Conservation (phyloP, 2,113 vertebrate genomes). For the Albula goreensis region DNA sequence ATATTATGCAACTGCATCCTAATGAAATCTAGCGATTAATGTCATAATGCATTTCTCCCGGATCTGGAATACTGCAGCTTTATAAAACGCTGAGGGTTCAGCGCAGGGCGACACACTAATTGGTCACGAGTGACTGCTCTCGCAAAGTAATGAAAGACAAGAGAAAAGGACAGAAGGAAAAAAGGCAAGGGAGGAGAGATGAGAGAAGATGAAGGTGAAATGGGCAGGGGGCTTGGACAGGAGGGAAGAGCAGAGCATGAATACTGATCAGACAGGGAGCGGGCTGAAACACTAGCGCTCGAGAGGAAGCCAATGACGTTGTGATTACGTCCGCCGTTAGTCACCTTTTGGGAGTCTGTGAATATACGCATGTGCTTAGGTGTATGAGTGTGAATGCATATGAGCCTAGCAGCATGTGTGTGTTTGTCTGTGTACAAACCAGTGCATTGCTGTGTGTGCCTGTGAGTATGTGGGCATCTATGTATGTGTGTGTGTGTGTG, state of each 20-base stretch:
- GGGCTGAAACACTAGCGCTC: not conserved
- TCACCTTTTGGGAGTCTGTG: not conserved
- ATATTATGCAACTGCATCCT: not conserved
- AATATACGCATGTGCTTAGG: too few relatives aligned
- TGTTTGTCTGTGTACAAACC: too few relatives aligned
- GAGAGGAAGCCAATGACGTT: not conserved
- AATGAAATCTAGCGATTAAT: not conserved
- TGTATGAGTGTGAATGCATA: not conserved
- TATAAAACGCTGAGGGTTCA: not conserved
- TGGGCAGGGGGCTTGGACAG: not conserved
- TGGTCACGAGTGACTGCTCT: not conserved
- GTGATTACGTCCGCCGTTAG: not conserved
- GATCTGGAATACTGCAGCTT: not conserved
- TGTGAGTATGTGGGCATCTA: too few relatives aligned
- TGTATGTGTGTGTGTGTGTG: too few relatives aligned
- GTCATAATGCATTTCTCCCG: not conserved
- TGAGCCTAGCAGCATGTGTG: too few relatives aligned
- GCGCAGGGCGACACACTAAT: not conserved
- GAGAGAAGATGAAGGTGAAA: not conserved
- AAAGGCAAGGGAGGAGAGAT: not conserved
- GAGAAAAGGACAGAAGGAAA: not conserved
- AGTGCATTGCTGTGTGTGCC: too few relatives aligned
- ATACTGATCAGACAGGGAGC: not conserved
- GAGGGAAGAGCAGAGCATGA: not conserved
- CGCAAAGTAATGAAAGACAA: not conserved